Evolutionary conservation across 2,888 invertebrate species (phyloP), one percentile per base, ranked within the genome.

Genomic region (Crepidodera aurea): DNA sequence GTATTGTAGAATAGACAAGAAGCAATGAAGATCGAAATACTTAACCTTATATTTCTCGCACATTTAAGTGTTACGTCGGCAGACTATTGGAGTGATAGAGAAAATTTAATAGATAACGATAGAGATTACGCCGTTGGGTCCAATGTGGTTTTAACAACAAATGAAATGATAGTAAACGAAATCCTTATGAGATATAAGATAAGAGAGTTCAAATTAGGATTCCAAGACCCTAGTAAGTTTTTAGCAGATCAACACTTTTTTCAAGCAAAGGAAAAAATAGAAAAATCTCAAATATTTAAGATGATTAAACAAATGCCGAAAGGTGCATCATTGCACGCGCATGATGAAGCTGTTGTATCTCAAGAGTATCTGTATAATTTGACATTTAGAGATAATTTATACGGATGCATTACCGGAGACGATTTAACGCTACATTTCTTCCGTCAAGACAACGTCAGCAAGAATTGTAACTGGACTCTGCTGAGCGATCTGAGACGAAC

Each of bases 251-350:
- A 83, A 18, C 90, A 90, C 73, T 89, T 89, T 71, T 88, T 92
- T 73, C 77, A 82, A 1, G 86, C 87, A 3, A 85, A 85, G 71
- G 74, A 83, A 1, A 76, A 82, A 22, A 88, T 92, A 40, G 81
- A 84, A 4, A 69, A 82, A 0, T 90, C 91, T 0, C 82, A 85
- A 63, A 86, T 92, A 0, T 92, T 87, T 73, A 78, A 85, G 67
- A 82, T 91, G 5, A 85, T 93, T 8, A 82, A 84, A 62, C 79
- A 80, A 27, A 85, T 93, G 84, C 92, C 93, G 0, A 93, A 93
- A 79, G 93, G 90, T 1, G 90, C 85, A 82, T 84, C 12, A 75
- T 48, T 91, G 18, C 91, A 91, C 76, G 82, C 86, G 0, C 92
- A 91, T 73, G 88, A 89, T 42, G 16, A 27, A 16, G 54, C 27